phyloP scores from a whole-genome alignment of 2,888 invertebrate genomes.

The Cerastoderma edule region DNA sequence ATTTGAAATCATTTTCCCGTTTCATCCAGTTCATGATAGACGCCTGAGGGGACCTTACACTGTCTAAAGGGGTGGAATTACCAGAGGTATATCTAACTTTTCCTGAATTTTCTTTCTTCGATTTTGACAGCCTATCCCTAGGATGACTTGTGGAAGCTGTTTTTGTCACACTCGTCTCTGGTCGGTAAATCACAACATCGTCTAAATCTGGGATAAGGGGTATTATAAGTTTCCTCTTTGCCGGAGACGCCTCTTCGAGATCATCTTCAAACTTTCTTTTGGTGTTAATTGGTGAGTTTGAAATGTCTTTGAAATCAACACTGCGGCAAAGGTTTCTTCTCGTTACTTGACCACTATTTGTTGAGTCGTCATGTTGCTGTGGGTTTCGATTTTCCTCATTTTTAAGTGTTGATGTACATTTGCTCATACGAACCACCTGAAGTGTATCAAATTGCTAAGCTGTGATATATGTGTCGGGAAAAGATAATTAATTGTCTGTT shows the following conservation, averaged over 20 bases:
- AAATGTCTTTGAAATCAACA: conserved; percentile 55
- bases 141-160: neutral
- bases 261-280: conserved; percentile 32
- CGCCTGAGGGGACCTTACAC: conserved; percentile 26
- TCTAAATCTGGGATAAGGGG: conserved; percentile 65
- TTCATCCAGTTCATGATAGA: conserved; percentile 49
- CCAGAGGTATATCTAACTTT: conserved; percentile 32
- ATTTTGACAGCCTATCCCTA: conserved; percentile 34
- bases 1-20: conserved; percentile 10
- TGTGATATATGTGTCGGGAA: too few species aligned
- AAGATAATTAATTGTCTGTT: too few species aligned
- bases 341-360: neutral
- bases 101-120: conserved; percentile 13
- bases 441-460: too few species aligned
- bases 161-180: neutral
- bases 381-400: conserved; percentile 56
- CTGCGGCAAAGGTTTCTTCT: conserved; percentile 22
- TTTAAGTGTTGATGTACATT: conserved; percentile 61
- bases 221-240: conserved; percentile 56
- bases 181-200: conserved; percentile 27
- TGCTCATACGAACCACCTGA: conserved; percentile 61
- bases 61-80: neutral
- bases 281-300: conserved; percentile 49
- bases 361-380: conserved; percentile 1
- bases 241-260: conserved; percentile 11